Evolutionary conservation across 2,113 vertebrate species (phyloP).

Genomic region (Illadopsis cleaveri): DNA sequence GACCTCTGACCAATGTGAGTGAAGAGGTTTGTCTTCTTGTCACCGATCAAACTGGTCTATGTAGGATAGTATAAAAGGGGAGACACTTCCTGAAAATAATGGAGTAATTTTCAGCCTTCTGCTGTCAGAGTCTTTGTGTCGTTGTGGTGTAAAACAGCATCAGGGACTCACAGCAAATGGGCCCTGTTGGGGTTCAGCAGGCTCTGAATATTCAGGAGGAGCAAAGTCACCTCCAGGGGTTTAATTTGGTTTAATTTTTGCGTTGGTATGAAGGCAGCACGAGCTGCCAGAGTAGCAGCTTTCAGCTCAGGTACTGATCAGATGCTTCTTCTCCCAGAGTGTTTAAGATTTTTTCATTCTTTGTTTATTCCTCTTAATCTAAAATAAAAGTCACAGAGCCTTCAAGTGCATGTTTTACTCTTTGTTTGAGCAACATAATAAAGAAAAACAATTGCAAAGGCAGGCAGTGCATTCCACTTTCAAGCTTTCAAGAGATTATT

Average conservation of each 20-base stretch:
- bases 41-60: no score
- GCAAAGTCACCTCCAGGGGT: accelerated
- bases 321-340: background rate
- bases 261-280: background rate
- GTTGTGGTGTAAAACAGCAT: no score
- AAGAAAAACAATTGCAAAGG: slow-evolving; percentile 52
- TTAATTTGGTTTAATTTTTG: background rate
- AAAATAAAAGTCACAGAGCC: slow-evolving; percentile 25
- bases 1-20: no score
- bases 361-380: slow-evolving; percentile 25
- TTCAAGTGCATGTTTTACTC: slow-evolving; percentile 34
- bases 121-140: no score
- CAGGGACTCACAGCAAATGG: background rate
- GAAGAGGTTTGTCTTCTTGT: no score
- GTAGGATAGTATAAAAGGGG: no score
- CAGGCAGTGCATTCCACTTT: slow-evolving; percentile 1
- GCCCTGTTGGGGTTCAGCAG: background rate
- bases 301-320: background rate
- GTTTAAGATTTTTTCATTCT: background rate
- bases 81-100: no score
- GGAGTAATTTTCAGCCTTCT: no score
- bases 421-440: slow-evolving; percentile 23
- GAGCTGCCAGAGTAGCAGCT: background rate
- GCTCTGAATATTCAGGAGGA: background rate
- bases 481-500: slow-evolving; percentile 60